These are phyloP conservation scores for Typhlichthys eigenmanni DNA, from an alignment of 2,797 vertebrate species.

Conservation along the genomic window DNA sequence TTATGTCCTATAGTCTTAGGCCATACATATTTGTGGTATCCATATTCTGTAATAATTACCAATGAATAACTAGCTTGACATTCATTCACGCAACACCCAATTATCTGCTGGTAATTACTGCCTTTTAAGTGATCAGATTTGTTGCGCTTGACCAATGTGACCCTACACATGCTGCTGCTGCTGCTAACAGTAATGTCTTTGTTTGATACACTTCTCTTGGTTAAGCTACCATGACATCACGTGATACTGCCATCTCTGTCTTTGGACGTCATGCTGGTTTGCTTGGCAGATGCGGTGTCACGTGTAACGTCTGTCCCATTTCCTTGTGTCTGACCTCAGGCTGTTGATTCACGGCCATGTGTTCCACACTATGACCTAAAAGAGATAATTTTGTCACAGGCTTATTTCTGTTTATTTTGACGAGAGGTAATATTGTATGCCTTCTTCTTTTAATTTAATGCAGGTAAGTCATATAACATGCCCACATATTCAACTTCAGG, in stretches of 20 bases:
- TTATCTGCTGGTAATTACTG: conserved; percentile 53
- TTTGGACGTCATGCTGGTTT: conserved; percentile 48
- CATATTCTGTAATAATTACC: conserved; percentile 40
- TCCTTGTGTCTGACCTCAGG: neutral
- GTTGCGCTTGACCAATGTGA: conserved; percentile 55
- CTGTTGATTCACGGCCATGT: neutral
- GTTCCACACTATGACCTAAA: conserved; percentile 15
- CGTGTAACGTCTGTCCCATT: conserved; percentile 22
- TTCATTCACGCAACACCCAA: conserved; percentile 25
- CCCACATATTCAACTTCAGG: neutral
- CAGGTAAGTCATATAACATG: neutral
- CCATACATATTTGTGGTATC: conserved; percentile 43
- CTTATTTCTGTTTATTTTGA: too few species aligned
- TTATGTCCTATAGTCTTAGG: conserved; percentile 2
- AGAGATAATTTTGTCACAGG: conserved; percentile 29
- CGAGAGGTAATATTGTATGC: neutral
- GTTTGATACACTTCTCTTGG: conserved; percentile 34
- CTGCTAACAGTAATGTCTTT: conserved; percentile 45
- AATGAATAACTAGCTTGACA: conserved; percentile 37
- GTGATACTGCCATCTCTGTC: conserved; percentile 27
- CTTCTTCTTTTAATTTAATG: too few species aligned
- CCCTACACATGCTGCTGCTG: conserved; percentile 43
- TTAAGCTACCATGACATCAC: conserved; percentile 38
- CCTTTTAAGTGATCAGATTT: conserved; percentile 52
- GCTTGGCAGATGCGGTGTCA: conserved; percentile 48